These are phyloP conservation scores for Zeugodacus cucurbitae DNA, from an alignment of 1,140 invertebrate genomes.

Conservation along the genomic window DNA sequence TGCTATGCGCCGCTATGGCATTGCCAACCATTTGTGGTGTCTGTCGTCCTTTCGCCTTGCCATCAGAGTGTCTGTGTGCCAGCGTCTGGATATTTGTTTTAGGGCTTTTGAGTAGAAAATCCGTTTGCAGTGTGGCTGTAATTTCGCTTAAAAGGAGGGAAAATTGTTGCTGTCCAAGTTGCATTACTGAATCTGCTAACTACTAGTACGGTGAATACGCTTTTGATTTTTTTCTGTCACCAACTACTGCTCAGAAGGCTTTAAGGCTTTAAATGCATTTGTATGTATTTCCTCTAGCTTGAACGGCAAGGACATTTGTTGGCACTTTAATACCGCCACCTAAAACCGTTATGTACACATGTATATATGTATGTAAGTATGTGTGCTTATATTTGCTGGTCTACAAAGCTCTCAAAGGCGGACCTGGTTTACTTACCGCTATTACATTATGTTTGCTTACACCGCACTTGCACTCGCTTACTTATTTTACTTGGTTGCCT, in stretches of 20 bases:
- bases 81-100: background rate
- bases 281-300: background rate
- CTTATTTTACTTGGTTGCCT: background rate
- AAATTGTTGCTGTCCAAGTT: background rate
- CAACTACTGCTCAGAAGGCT: background rate
- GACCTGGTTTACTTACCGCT: slow-evolving; percentile 23
- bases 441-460: background rate
- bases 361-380: background rate
- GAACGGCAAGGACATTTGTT: slow-evolving; percentile 7
- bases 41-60: background rate
- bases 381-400: background rate
- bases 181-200: background rate
- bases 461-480: background rate
- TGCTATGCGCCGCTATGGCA: background rate
- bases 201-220: background rate
- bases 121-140: background rate
- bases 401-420: slow-evolving; percentile 6
- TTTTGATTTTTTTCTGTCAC: background rate
- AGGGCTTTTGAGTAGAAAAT: slow-evolving; percentile 4
- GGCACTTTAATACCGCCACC: background rate
- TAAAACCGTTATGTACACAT: background rate
- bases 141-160: background rate
- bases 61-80: background rate
- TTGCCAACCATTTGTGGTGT: background rate
- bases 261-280: background rate